These are phyloP conservation scores for Mormyrus proboscirostris DNA, from an alignment of 2,797 vertebrate species.

Conservation along the genomic window DNA sequence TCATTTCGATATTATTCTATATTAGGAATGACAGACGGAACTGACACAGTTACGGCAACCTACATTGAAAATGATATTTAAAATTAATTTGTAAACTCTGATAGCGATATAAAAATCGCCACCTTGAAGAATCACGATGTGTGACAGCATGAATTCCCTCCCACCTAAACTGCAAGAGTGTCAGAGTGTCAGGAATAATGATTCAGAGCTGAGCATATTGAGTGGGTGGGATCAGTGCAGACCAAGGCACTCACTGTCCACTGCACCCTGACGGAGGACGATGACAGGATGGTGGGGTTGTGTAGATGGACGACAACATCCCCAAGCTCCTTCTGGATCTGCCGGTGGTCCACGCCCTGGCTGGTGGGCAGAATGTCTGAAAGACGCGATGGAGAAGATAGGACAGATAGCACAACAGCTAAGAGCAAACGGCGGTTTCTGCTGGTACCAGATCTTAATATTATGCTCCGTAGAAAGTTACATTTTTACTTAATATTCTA, in stretches of 20 bases:
- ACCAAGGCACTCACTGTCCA: slow-evolving; percentile 84
- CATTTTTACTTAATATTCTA: neutral
- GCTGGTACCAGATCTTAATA: neutral
- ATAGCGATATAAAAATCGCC: neutral
- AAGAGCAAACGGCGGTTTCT: no score
- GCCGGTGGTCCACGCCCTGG: slow-evolving; percentile 92
- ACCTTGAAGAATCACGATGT: neutral
- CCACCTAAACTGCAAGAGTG: neutral
- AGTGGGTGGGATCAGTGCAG: neutral
- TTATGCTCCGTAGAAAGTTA: neutral
- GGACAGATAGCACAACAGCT: slow-evolving; percentile 9
- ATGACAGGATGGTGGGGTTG: slow-evolving; percentile 94
- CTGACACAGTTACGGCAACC: neutral
- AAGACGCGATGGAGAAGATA: slow-evolving; percentile 26
- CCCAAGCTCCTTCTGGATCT: slow-evolving; percentile 89
- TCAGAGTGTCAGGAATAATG: no score
- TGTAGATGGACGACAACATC: slow-evolving; percentile 91
- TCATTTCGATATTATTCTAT: neutral
- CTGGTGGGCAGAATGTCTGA: slow-evolving; percentile 91
- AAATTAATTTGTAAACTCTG: neutral
- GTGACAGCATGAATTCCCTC: neutral
- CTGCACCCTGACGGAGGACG: slow-evolving; percentile 89
- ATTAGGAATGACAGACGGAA: neutral
- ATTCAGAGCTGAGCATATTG: neutral
- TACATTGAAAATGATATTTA: neutral